Evolutionary conservation across 2,888 invertebrate genomes (phyloP).

Genomic region (Lasioglossum malachurum): DNA sequence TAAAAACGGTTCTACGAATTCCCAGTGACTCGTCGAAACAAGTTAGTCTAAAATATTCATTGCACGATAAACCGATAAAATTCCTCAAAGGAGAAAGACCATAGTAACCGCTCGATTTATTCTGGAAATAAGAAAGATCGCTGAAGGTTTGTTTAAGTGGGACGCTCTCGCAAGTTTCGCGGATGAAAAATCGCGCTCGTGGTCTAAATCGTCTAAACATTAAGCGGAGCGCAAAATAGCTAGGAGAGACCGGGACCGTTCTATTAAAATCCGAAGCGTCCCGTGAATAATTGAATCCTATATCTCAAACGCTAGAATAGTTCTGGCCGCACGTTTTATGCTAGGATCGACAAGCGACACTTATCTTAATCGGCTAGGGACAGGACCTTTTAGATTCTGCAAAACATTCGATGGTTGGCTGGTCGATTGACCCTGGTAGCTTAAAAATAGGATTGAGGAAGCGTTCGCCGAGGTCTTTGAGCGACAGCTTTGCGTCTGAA

Average conservation of each 20-base stretch:
- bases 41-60: neutral
- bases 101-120: neutral
- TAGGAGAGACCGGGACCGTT: neutral
- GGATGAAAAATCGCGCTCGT: neutral
- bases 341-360: neutral
- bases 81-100: neutral
- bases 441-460: neutral
- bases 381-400: neutral
- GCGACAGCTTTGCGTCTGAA: neutral
- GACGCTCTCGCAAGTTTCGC: conserved; percentile 10
- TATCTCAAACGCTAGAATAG: neutral
- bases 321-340: neutral
- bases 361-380: no score
- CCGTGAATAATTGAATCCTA: conserved; percentile 25
- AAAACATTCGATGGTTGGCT: neutral
- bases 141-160: neutral
- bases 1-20: neutral
- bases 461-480: no score
- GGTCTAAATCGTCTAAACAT: conserved; percentile 2
- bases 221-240: conserved; percentile 12
- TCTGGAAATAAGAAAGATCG: neutral
- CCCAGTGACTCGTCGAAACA: neutral
- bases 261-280: conserved; percentile 32
- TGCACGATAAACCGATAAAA: neutral
- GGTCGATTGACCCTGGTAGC: neutral